A percentile compares a stretch with the other conserved stretches of the same genome.
phyloP scores from a whole-genome alignment of 2,888 invertebrate genomes.

The Erynnis tages region DNA sequence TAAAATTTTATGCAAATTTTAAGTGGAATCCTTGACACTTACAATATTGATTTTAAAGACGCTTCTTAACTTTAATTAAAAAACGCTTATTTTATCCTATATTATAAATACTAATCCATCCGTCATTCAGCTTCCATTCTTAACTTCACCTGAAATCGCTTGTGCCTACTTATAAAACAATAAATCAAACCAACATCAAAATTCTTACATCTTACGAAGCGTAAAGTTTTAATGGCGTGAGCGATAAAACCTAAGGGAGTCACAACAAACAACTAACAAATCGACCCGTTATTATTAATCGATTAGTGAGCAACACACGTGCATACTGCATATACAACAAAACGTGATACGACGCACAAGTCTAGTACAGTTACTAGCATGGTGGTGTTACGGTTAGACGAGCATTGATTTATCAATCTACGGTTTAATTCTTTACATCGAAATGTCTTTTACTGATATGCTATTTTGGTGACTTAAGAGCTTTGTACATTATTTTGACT shows the following conservation, averaged over 20 bases:
- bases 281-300: conserved; percentile 29
- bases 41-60: too few relatives aligned
- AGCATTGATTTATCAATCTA: too few relatives aligned
- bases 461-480: too few relatives aligned
- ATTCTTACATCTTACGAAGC: conserved; percentile 20
- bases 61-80: too few relatives aligned
- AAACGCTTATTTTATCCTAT: too few relatives aligned
- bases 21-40: too few relatives aligned
- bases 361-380: conserved; percentile 6
- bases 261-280: conserved; percentile 16
- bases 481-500: too few relatives aligned
- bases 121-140: too few relatives aligned
- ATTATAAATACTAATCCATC: too few relatives aligned
- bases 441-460: too few relatives aligned
- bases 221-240: conserved; percentile 22
- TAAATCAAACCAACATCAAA: conserved; percentile 16
- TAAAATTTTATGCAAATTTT: neutral
- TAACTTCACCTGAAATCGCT: too few relatives aligned
- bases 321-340: conserved; percentile 4
- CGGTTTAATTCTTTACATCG: too few relatives aligned
- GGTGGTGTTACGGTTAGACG: neutral
- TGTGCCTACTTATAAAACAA: conserved; percentile 16
- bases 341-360: conserved; percentile 21
- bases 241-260: conserved; percentile 8
- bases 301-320: conserved; percentile 30